Evolutionary conservation across 2,888 invertebrate species (phyloP), one percentile per base, ranked within the genome.

Genomic region (Malacosoma neustria): DNA sequence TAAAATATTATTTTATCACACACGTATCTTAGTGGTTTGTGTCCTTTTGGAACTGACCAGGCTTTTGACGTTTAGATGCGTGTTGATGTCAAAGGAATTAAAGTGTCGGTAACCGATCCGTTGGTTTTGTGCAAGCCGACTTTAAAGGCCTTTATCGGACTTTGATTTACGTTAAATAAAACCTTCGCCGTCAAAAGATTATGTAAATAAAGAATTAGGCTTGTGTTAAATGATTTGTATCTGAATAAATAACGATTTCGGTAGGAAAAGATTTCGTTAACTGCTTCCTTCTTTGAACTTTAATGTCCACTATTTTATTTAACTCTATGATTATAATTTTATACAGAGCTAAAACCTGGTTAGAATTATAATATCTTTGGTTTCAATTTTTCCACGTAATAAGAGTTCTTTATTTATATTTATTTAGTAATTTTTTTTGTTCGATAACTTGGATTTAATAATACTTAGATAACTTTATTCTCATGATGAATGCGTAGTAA

Each of bases 1-100:
- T 13, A 9, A 11, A 31, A 40, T 39, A 29, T 31, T 5, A 22
- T 5, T 22, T 22, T 22, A 7, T 22, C 5, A 22, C 9, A 3
- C 22, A 9, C 6, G 6, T 22, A 9, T 9, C 9, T 22, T 33
- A 29, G 46, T 45, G 46, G 44, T 32, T 51, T 68, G 41, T 35
- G 51, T 42, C 54, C 37, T 59, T 62, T 55, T 42, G 46, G 14
- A 32, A 9, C 22, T 37, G 43, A 33, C 39, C 36, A 38, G 22
- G 22, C 32, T 33, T 42, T 55, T 56, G 63, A 62, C 54, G 64
- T 71, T 72, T 63, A 57, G 65, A 71, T 73, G 66, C 71, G 75
- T 80, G 80, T 77, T 77, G 73, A 72, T 57, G 72, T 81, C 81
- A 80, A 81, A 72, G 55, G 77, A 67, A 79, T 80, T 76, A 80